Evolutionary conservation across 2,888 invertebrate genomes (phyloP).

Genomic region (Rhogogaster chlorosoma): DNA sequence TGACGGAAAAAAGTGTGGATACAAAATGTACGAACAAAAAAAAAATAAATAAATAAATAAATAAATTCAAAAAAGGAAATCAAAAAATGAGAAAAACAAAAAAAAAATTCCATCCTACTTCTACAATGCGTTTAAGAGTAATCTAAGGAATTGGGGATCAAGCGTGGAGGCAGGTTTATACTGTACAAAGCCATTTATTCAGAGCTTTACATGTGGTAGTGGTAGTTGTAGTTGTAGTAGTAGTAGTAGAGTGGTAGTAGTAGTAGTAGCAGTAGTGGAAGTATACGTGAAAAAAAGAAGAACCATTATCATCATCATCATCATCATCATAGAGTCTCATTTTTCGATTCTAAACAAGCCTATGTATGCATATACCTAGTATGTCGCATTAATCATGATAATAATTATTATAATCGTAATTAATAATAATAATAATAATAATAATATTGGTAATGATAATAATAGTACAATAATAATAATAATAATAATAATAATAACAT

Average conservation of each 20-base stretch:
- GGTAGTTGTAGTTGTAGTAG: conserved; percentile 7
- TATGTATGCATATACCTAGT: not conserved
- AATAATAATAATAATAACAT: conserved; percentile 24
- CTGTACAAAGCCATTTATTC: conserved; percentile 53
- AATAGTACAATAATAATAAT: conserved; percentile 37
- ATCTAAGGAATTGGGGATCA: conserved; percentile 49
- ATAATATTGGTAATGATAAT: conserved; percentile 15
- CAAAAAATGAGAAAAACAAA: conserved; percentile 71
- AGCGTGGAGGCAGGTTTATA: conserved; percentile 53
- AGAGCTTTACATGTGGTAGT: conserved; percentile 51
- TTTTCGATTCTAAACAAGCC: not conserved
- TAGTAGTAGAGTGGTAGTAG: conserved; percentile 3
- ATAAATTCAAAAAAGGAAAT: too few relatives aligned
- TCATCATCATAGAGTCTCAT: conserved; percentile 2
- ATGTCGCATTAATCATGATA: conserved; percentile 19
- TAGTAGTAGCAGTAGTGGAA: not conserved
- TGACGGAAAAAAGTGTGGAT: conserved; percentile 42
- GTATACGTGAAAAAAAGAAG: conserved; percentile 32
- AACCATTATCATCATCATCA: not conserved
- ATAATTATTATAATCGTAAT: conserved; percentile 35
- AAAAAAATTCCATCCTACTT: conserved; percentile 66
- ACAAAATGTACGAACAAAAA: conserved; percentile 22
- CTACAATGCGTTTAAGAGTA: conserved; percentile 46
- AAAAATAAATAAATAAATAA: conserved; percentile 36
- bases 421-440: not conserved